Percentiles rank a stretch among this genome's conserved stretches.
These are phyloP conservation scores for Dynastes maya DNA, from an alignment of 2,888 invertebrate species.

Conservation along the genomic window DNA sequence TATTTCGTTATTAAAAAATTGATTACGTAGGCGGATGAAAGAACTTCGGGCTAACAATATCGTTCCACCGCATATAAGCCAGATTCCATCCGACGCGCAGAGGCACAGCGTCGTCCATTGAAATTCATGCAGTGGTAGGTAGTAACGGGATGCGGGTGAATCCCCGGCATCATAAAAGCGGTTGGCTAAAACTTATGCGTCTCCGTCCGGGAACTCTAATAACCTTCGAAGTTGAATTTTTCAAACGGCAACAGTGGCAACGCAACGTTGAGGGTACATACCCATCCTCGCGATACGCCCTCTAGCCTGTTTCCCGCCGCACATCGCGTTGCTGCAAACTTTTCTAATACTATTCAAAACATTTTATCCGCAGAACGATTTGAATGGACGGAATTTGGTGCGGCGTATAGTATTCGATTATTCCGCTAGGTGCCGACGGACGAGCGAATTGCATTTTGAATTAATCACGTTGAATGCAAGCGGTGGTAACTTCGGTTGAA, in stretches of 20 bases:
- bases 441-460: constrained; percentile 55
- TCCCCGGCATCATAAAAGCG: constrained; percentile 34
- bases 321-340: constrained; percentile 29
- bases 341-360: constrained; percentile 54
- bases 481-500: no score
- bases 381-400: constrained; percentile 55
- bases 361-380: constrained; percentile 55
- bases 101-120: constrained; percentile 4
- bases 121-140: constrained; percentile 20
- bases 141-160: constrained; percentile 2
- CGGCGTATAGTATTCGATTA: constrained; percentile 52
- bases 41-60: background rate
- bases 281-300: background rate
- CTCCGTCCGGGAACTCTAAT: constrained; percentile 35
- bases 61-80: constrained; percentile 4
- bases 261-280: background rate
- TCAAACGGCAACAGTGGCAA: constrained; percentile 10
- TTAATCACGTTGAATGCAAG: constrained; percentile 48
- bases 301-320: background rate
- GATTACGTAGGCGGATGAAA: constrained; percentile 11
- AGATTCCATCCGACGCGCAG: constrained; percentile 20
- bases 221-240: constrained; percentile 35
- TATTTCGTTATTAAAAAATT: constrained; percentile 14
- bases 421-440: constrained; percentile 50
- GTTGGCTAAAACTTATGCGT: constrained; percentile 35